Evolutionary conservation across 2,797 vertebrate species (phyloP).

Genomic region (Crocidura indochinensis): DNA sequence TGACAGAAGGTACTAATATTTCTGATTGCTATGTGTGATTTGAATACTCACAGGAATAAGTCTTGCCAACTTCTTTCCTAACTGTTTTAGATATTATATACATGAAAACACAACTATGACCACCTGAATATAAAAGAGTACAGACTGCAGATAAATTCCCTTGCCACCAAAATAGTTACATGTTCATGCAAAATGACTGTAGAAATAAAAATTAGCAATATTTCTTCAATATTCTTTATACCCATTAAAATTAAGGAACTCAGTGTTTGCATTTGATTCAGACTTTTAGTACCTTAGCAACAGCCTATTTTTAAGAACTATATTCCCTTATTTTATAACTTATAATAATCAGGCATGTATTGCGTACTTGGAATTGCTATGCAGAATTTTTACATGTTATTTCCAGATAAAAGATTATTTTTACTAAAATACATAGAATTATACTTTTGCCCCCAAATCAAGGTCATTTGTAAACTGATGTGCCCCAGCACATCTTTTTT

Average conservation of each 20-base stretch:
- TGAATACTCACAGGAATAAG: background rate
- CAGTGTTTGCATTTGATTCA: slow-evolving; percentile 36
- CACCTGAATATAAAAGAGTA: background rate
- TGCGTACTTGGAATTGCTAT: background rate
- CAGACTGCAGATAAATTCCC: slow-evolving; percentile 40
- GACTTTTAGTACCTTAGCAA: background rate
- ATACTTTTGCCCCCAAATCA: slow-evolving; percentile 12
- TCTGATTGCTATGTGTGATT: background rate
- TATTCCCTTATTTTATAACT: slow-evolving; percentile 14
- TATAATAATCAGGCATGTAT: background rate
- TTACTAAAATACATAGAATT: slow-evolving; percentile 26
- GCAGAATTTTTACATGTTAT: slow-evolving; percentile 15
- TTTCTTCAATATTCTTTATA: slow-evolving; percentile 27
- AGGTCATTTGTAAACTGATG: slow-evolving; percentile 31
- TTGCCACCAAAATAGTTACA: slow-evolving; percentile 33
- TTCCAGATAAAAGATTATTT: slow-evolving; percentile 41
- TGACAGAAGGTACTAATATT: background rate
- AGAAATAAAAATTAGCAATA: slow-evolving; percentile 53
- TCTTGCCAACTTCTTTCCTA: background rate
- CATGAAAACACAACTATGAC: background rate
- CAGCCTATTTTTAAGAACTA: slow-evolving; percentile 11
- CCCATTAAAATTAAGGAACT: slow-evolving; percentile 59
- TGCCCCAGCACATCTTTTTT: slow-evolving; percentile 27
- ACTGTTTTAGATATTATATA: background rate
- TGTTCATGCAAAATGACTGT: slow-evolving; percentile 1